Evolutionary conservation across 2,797 vertebrate species (phyloP).

Genomic region (Tokudaia muenninki): DNA sequence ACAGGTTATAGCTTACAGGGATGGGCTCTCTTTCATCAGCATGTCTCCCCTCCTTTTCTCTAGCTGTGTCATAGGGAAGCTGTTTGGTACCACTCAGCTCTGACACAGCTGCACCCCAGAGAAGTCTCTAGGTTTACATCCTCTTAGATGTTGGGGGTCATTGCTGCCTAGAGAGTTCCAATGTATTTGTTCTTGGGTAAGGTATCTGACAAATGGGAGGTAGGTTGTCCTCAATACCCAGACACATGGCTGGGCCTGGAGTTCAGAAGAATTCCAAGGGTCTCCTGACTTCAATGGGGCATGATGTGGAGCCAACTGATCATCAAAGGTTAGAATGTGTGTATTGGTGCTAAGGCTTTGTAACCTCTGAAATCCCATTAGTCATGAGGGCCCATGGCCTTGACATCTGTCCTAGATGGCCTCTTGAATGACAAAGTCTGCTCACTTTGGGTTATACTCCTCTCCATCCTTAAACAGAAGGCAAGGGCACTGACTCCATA

Average conservation of each 20-base stretch:
- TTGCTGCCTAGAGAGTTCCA: not conserved
- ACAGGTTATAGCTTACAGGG: not conserved
- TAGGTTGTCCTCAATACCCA: not conserved
- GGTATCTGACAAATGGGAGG: not conserved
- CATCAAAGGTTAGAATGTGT: not conserved
- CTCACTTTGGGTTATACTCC: not conserved
- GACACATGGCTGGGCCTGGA: not conserved
- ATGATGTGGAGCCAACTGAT: not conserved
- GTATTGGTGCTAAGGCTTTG: not conserved
- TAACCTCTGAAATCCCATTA: not conserved
- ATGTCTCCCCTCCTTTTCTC: no score
- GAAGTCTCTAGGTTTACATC: no score
- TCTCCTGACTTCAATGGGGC: not conserved
- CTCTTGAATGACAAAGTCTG: not conserved
- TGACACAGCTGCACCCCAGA: not conserved
- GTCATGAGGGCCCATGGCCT: not conserved
- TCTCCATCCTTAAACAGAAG: not conserved
- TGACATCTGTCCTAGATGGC: not conserved
- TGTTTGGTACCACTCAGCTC: not conserved
- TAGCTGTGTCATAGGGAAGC: not conserved
- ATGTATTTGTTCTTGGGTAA: not conserved
- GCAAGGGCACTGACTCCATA: accelerated
- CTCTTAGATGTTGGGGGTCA: not conserved
- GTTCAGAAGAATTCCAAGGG: not conserved
- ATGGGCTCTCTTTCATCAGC: not conserved